Conservation (phyloP, 2,113 vertebrate species). For the Fregetta grallaria region DNA sequence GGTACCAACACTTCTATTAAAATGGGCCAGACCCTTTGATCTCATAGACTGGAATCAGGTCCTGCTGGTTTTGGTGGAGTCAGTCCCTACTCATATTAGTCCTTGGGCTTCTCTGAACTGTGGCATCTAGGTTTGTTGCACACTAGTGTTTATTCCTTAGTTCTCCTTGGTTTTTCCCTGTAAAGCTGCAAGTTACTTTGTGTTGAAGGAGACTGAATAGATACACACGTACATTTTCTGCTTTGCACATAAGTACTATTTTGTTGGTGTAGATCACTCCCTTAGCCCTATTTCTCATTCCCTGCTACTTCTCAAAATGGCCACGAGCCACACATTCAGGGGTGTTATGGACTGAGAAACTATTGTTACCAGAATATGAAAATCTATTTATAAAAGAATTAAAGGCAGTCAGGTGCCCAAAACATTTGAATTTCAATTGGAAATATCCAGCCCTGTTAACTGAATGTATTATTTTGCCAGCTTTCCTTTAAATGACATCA, state of each 20-base stretch:
- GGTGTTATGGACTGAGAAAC: neutral
- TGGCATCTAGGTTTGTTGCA: neutral
- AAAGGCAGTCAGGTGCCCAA: neutral
- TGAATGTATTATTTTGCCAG: conserved; percentile 6
- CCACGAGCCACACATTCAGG: neutral
- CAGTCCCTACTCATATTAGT: too few species aligned
- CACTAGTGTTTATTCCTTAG: neutral
- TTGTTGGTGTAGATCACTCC: neutral
- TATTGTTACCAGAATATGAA: neutral
- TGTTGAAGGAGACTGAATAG: neutral
- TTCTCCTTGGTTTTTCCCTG: neutral
- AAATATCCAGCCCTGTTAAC: neutral
- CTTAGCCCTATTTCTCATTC: neutral
- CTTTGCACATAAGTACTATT: neutral
- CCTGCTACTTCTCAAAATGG: neutral
- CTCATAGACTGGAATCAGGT: neutral
- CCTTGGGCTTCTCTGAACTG: neutral
- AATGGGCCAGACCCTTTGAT: neutral
- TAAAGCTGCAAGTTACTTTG: neutral
- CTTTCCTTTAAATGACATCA: conserved; percentile 19
- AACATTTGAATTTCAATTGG: conserved; percentile 26
- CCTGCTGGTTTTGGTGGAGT: neutral
- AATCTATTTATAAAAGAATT: conserved; percentile 20
- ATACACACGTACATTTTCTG: rapidly evolving
- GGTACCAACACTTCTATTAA: neutral